These are phyloP conservation scores for Limnephilus auricula DNA, from an alignment of 2,888 invertebrate genomes.

Conservation along the genomic window DNA sequence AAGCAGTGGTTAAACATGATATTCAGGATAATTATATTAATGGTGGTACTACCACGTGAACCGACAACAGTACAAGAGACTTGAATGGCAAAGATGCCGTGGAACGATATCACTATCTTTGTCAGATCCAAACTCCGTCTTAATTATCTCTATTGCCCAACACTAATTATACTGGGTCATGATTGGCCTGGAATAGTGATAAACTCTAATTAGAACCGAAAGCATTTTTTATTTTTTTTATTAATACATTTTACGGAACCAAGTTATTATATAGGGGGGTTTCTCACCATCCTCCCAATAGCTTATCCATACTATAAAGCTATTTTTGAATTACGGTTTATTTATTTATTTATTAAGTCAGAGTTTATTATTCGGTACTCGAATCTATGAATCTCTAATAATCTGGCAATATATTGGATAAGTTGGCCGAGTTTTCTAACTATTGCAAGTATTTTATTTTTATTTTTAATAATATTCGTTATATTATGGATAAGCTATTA, in stretches of 20 bases:
- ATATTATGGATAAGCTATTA: no score
- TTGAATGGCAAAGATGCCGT: background rate
- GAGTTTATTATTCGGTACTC: no score
- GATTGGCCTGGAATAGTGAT: no score
- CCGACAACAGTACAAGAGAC: background rate
- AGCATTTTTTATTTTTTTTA: background rate
- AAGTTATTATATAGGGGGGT: background rate
- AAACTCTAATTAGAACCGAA: background rate
- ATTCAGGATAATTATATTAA: background rate
- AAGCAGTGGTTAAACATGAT: background rate
- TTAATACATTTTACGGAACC: background rate
- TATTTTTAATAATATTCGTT: no score
- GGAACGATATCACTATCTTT: background rate
- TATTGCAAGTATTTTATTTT: no score
- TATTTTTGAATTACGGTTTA: no score
- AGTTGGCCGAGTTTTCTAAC: no score
- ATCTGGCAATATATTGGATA: no score
- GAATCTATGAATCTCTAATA: no score
- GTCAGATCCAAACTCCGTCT: background rate
- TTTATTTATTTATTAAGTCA: no score
- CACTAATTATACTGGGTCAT: background rate
- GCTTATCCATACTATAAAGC: no score
- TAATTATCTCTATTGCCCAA: background rate
- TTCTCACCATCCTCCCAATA: no score
- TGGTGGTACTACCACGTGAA: background rate